A percentile compares a stretch with the other conserved stretches of the same genome.
Conservation (phyloP, 2,797 vertebrate species). For the Enteromius argenteus region DNA sequence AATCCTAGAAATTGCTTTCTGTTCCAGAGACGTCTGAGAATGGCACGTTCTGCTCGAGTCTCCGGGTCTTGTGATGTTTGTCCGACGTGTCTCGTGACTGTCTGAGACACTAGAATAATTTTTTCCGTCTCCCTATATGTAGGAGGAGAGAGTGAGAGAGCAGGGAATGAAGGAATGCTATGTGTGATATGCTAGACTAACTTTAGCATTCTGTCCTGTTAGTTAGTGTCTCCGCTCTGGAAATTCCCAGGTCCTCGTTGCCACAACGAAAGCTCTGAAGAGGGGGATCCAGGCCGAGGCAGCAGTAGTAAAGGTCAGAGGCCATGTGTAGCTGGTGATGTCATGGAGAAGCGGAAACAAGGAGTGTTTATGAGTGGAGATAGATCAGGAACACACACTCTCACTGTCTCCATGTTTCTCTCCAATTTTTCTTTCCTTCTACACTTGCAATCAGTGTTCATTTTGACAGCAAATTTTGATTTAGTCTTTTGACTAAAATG, state of each 20-base stretch:
- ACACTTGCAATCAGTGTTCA: no score
- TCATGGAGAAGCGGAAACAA: background rate
- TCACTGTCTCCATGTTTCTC: background rate
- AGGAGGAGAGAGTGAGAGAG: background rate
- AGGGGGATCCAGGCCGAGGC: background rate
- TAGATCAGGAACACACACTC: no score
- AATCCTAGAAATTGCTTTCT: background rate
- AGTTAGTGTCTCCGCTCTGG: background rate
- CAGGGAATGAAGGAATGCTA: slow-evolving; percentile 15
- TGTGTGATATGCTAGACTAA: slow-evolving; percentile 17
- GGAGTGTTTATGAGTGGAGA: no score
- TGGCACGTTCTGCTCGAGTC: slow-evolving; percentile 26
- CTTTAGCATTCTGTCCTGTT: slow-evolving; percentile 28
- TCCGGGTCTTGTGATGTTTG: slow-evolving; percentile 12
- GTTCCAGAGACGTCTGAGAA: slow-evolving; percentile 21
- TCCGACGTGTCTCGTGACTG: slow-evolving; percentile 14
- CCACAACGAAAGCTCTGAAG: background rate
- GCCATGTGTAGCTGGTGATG: background rate
- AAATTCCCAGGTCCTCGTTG: background rate
- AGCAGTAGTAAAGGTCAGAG: slow-evolving; percentile 3
- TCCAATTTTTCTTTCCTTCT: background rate
- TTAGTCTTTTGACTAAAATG: no score
- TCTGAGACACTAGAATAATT: slow-evolving; percentile 25
- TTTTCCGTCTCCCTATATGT: slow-evolving; percentile 10
- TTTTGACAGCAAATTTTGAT: no score